phyloP scores from a whole-genome alignment of 2,113 vertebrate species.

The Camelus bactrianus region DNA sequence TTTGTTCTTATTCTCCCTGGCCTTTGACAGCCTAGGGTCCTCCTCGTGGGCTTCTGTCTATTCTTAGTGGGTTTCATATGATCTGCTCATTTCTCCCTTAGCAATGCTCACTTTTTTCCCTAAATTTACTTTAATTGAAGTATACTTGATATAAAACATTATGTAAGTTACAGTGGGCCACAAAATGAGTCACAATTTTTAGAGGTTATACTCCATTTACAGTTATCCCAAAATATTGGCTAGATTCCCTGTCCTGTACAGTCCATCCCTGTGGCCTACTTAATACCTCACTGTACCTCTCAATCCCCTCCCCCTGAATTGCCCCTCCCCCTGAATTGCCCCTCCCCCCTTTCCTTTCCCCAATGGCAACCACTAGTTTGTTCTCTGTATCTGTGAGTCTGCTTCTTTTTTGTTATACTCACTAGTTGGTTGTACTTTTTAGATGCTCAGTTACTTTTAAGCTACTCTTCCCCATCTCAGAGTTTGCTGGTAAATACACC shows the following conservation, averaged over 20 bases:
- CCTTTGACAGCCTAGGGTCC: neutral
- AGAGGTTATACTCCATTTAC: neutral
- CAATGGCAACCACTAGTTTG: neutral
- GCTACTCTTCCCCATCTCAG: neutral
- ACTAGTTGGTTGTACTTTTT: neutral
- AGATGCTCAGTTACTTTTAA: neutral
- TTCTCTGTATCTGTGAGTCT: neutral
- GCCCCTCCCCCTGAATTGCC: no score
- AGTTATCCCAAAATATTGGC: neutral
- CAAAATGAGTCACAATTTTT: neutral
- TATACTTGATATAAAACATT: neutral
- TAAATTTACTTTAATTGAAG: neutral
- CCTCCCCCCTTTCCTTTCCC: neutral
- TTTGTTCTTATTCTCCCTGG: neutral
- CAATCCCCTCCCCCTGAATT: neutral
- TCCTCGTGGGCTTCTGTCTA: neutral
- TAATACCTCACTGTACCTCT: neutral
- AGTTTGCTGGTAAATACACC: neutral
- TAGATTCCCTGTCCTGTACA: neutral
- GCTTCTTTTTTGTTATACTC: neutral
- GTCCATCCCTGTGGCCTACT: neutral
- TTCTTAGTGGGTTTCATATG: neutral
- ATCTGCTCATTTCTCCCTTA: neutral
- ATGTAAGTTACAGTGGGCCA: neutral
- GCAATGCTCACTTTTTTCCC: neutral